phyloP scores from a whole-genome alignment of 2,888 invertebrate species.

The Acanthococcus lagerstroemiae region DNA sequence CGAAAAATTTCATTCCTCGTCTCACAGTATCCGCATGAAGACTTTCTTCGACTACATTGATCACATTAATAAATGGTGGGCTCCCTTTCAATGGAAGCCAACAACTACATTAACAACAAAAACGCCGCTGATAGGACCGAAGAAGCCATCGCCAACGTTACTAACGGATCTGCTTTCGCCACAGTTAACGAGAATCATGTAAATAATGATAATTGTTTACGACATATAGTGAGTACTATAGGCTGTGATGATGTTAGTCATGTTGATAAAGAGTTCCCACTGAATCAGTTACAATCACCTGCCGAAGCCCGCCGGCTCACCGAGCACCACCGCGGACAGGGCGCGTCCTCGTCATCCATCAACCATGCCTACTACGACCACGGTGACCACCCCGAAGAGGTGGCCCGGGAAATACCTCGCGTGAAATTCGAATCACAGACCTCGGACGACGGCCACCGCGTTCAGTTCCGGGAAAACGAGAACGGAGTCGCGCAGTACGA shows the following conservation, averaged over 20 bases:
- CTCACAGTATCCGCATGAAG: conserved; percentile 23
- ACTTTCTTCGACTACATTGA: conserved; percentile 8
- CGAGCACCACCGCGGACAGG: neutral
- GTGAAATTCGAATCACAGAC: neutral
- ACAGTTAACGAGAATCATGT: neutral
- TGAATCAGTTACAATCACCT: neutral
- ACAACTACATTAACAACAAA: conserved; percentile 6
- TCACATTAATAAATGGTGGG: conserved; percentile 17
- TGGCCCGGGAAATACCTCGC: neutral
- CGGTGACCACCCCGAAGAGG: neutral
- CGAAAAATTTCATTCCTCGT: conserved; percentile 1
- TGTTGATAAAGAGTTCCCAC: neutral
- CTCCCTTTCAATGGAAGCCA: conserved; percentile 26
- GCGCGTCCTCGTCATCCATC: conserved; percentile 3
- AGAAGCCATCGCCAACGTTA: neutral
- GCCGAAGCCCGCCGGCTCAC: neutral
- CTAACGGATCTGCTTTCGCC: conserved; percentile 6
- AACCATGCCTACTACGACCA: neutral
- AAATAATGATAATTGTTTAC: neutral
- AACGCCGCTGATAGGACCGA: neutral
- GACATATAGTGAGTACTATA: conserved; percentile 12
- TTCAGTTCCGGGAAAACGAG: conserved; percentile 15
- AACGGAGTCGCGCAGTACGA: conserved; percentile 31
- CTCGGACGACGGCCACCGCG: conserved; percentile 9
- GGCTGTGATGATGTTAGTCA: conserved; percentile 22